Base-by-base conservation (phyloP, 35 echinoderm and acorn worm genomes). In the Chiridota heheva region DNA sequence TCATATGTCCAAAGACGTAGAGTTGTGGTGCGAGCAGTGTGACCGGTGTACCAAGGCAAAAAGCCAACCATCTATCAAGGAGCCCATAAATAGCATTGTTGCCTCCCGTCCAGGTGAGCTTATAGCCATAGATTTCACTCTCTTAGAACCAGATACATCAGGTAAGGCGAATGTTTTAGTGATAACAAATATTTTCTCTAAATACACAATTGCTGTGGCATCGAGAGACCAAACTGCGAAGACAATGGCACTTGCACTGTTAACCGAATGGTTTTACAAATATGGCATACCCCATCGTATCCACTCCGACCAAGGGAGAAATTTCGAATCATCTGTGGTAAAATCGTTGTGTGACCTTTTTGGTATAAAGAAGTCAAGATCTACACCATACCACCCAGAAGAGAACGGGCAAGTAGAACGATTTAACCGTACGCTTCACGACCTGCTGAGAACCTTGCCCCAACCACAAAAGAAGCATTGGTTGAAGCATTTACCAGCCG, bases 271-370 rank as follows among this genome's bases (percentile, higher is more conserved):
- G 80, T 84, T 90, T 35, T 31, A 37, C 33, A 43, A 77, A 12
- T 91, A 64, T 92, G 89, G 83, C 26, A 60, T 81, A 2, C 89
- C 82, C 7, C 49, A 73, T 4, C 27, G 89, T 58, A 42, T 92
- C 16, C 89, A 92, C 34, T 81, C 82, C 5, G 89, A 92, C 58
- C 89, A 92, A 66, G 82, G 74, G 31, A 48, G 82, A 17, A 69
- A 92, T 7, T 90, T 90, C 76, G 87, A 90, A n/a, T 38, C 41
- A 29, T 34, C 26, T 42, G 24, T 89, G 1, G 73, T 89, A 24
- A 5, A 60, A 26, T 28, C 44, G 0, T 58, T 82, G 0, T 89
- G 76, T 61, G 10, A 13, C 0, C 36, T 72, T 26, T 72, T 43
- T 58, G 45, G 47, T 31, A 75, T 67, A 7, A 47, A 27, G 2